A percentile compares a stretch with the other conserved stretches of the same genome.
Conservation (phyloP, 1,140 invertebrate genomes). For the Conopomorpha cramerella region DNA sequence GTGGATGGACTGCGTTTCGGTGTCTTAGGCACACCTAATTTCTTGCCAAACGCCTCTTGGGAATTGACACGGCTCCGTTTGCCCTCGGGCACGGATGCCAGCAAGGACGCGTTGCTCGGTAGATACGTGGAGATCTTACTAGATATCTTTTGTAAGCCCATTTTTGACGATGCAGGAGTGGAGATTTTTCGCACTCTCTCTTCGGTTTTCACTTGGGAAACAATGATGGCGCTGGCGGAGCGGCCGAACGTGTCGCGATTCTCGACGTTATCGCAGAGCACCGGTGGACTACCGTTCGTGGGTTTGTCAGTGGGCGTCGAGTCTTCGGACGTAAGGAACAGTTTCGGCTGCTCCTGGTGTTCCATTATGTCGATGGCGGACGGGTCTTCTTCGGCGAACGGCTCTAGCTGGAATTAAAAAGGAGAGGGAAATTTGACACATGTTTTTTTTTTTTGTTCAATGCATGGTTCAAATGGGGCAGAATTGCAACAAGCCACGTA, state of each 20-base stretch:
- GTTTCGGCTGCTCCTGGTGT: slow-evolving; percentile 16
- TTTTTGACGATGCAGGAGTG: slow-evolving; percentile 19
- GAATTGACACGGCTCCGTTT: slow-evolving; percentile 28
- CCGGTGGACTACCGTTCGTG: slow-evolving; percentile 32
- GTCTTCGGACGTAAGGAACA: slow-evolving; percentile 30
- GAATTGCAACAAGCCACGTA: no score
- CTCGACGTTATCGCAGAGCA: slow-evolving; percentile 22
- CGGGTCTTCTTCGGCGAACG: slow-evolving; percentile 32
- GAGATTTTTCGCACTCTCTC: slow-evolving; percentile 43
- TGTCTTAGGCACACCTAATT: slow-evolving; percentile 31
- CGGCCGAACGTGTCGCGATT: slow-evolving; percentile 42
- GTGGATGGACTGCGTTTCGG: slow-evolving; percentile 73
- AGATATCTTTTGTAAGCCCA: slow-evolving; percentile 28
- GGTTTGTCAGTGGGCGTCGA: slow-evolving; percentile 18
- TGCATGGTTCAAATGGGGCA: no score
- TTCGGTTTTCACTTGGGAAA: slow-evolving; percentile 38
- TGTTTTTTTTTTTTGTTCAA: no score
- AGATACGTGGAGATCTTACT: slow-evolving; percentile 30
- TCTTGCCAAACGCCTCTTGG: slow-evolving; percentile 32
- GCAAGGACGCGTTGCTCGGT: slow-evolving; percentile 27
- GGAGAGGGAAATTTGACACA: neutral
- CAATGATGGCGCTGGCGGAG: slow-evolving; percentile 61
- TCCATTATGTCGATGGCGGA: slow-evolving; percentile 22
- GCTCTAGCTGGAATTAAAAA: slow-evolving; percentile 27
- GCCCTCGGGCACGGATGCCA: slow-evolving; percentile 42